Conservation (phyloP, 2,888 invertebrate genomes). For the Eupithecia abbreviata region DNA sequence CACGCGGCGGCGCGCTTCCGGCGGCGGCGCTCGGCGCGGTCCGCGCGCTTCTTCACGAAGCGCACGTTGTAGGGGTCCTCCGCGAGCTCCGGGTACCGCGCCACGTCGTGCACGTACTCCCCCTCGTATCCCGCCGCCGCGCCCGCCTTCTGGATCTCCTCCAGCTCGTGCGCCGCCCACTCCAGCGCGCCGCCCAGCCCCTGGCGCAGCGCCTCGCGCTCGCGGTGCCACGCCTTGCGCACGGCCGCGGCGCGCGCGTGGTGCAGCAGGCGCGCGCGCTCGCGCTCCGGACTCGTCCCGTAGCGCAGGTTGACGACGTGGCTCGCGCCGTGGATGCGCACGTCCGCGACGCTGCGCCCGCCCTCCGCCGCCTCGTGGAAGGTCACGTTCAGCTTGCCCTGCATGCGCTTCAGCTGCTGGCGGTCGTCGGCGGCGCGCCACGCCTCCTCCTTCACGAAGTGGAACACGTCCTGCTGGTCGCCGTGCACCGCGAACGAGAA, state of each 20-base stretch:
- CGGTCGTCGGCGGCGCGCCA: conserved; percentile 95
- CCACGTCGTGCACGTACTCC: conserved; percentile 95
- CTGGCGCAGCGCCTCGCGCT: conserved; percentile 91
- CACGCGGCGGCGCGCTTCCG: conserved; percentile 86
- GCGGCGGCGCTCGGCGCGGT: conserved; percentile 88
- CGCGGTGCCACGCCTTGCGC: conserved; percentile 96
- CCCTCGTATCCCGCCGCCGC: conserved; percentile 94
- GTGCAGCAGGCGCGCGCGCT: conserved; percentile 93
- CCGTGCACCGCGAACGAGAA: conserved; percentile 95
- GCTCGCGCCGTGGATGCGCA: conserved; percentile 95
- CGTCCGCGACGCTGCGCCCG: conserved; percentile 90
- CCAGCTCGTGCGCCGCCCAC: conserved; percentile 94
- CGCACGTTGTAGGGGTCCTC: conserved; percentile 98
- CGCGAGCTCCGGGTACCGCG: conserved; percentile 94
- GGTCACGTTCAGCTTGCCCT: conserved; percentile 95
- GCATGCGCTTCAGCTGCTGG: conserved; percentile 93
- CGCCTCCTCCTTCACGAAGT: conserved; percentile 95
- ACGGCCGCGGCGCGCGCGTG: conserved; percentile 95
- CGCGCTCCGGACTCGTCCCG: conserved; percentile 95
- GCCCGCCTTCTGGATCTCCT: conserved; percentile 93
- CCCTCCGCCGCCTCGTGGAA: conserved; percentile 93
- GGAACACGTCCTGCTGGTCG: conserved; percentile 95
- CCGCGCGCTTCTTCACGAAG: conserved; percentile 91
- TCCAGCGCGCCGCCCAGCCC: conserved; percentile 91
- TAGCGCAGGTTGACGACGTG: conserved; percentile 97